Evolutionary conservation across 2,888 invertebrate species (phyloP), one percentile per base, ranked within the genome.

Genomic region (Dolichomitus sp.): DNA sequence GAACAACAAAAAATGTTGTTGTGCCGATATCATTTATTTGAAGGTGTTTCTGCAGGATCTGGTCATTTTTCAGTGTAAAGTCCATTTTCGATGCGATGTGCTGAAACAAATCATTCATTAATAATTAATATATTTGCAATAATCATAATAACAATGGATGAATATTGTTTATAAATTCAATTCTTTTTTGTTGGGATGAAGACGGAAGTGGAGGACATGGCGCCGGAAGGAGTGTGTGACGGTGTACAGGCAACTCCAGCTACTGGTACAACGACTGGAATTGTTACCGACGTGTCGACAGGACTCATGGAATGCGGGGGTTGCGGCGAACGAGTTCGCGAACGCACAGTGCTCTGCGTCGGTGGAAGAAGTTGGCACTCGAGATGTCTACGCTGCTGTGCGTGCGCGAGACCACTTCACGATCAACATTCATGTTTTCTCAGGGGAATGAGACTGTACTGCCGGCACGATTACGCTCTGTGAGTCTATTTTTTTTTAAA

Each of bases 381-480:
- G 84, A 96, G 96, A 93, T 99, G 99, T 94, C 95, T 99, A 82
- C 96, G 98, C 88, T 99, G 99, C 94, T 98, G 97, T 94, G 97
- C 98, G 84, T 99, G 99, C 94, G 97, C 97, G 89, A 95, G 97
- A 85, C 97, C 97, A 90, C 96, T 99, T 83, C 98, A 99, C 94
- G 95, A 97, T 84, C 98, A 99, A 92, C 98, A 97, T 85, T 98
- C 98, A 87, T 99, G 99, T 95, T 99, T 98, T 95, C 97, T 98
- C 91, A 95, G 97, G 89, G 98, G 98, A 92, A 96, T 98, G 90
- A 97, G 97, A 93, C 97, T 99, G 92, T 99, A 98, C 95, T 99
- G 99, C 95, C 97, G 98, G 94, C 96, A 97, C 92, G 99, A 99
- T 94, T 99, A 99, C 94, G 97, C 97, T 94, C 97, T 98, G 98